Evolutionary conservation across 2,888 invertebrate species (phyloP).

Genomic region (Pseudococcus viburni): DNA sequence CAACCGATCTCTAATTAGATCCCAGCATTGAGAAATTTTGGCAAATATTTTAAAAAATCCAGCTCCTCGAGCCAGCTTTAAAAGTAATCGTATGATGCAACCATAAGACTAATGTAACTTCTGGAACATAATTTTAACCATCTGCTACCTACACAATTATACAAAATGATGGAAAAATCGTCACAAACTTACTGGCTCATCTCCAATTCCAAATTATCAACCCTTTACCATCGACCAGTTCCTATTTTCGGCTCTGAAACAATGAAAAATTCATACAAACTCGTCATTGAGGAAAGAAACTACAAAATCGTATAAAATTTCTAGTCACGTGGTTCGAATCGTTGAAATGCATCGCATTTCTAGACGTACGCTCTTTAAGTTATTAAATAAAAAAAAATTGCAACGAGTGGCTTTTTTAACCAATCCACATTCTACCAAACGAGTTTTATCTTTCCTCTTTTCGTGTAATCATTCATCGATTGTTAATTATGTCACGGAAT

Average conservation of each 20-base stretch:
- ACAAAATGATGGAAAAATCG: not conserved
- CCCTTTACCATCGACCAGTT: not conserved
- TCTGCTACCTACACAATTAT: not conserved
- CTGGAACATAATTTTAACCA: not conserved
- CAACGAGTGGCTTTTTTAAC: not conserved
- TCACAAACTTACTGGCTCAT: not conserved
- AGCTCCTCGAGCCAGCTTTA: conserved; percentile 7
- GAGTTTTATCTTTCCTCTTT: conserved; percentile 10
- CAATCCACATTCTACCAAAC: not conserved
- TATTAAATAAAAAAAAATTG: not conserved
- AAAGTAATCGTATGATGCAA: conserved; percentile 1
- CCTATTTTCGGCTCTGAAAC: not conserved
- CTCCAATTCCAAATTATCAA: not conserved
- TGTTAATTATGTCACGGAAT: conserved; percentile 12
- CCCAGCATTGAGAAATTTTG: not conserved
- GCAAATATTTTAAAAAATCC: conserved; percentile 19
- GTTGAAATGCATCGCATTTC: not conserved
- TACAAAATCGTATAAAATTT: not conserved
- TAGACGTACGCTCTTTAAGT: not conserved
- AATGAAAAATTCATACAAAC: not conserved
- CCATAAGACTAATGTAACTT: not conserved
- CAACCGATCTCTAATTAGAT: not conserved
- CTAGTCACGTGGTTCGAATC: not conserved
- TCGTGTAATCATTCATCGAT: not conserved
- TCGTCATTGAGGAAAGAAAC: not conserved